Evolutionary conservation across 2,888 invertebrate species (phyloP), one percentile per base, ranked within the genome.

Genomic region (Steinernema scapterisci): DNA sequence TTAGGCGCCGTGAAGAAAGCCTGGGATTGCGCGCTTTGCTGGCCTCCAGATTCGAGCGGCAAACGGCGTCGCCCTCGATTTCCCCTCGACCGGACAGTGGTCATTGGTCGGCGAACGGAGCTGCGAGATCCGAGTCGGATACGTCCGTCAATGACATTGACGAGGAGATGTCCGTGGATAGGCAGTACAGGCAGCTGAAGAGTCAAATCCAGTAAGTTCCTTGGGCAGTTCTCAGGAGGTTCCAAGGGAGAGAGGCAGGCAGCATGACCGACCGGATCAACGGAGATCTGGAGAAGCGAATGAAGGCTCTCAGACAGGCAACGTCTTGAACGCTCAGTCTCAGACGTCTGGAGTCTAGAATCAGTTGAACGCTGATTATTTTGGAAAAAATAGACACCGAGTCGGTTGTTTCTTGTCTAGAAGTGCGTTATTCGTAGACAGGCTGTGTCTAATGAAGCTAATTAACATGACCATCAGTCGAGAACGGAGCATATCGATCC

Each of bases 121-220:
- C 82, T n/a, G 82, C 83, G 16, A 72, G 82, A 23, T 81, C 82
- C 0, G 83, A 82, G 63, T 82, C 82, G 1, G 84, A 83, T 72
- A 70, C 76, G 9, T 56, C 46, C 23, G 43, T 44, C 11, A 74
- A 63, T 76, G 82, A 83, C 73, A 31, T 82, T 21, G 82, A 83
- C 44, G 82, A 82, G 43, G 78, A 80, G 21, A 56, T 83, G 75
- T 80, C 80, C 51, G 73, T 80, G 25, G 82, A 83, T 48, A 44
- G 83, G 48, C 82, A 82, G 71, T 79, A 77, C 51, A 44, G 83
- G 21, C 79, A 82, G 63, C 76, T 79, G 48, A 82, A 81, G 74
- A 76, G 75, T 45, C 73, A 80, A 19, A 78, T 77, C 0, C 81
- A 82, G 82, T 82, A 52, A 77, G 79, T 75, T 11, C n/a, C n/a